Percentiles rank a stretch among this genome's conserved stretches.
phyloP scores from a whole-genome alignment of 1,140 invertebrate genomes.

The Rhyacophila brunnea region DNA sequence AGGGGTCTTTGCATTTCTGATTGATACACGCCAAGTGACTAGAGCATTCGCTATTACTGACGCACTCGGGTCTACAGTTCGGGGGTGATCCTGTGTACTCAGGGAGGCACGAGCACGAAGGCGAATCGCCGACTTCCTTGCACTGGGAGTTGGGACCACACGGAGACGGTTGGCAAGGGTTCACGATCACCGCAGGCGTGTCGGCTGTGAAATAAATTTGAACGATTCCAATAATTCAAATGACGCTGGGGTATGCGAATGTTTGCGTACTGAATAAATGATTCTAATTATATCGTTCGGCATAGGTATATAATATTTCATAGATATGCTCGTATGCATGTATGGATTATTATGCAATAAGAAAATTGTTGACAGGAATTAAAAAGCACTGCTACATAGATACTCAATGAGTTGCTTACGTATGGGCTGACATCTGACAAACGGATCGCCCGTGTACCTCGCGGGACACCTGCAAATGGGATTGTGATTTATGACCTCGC shows the following conservation, averaged over 20 bases:
- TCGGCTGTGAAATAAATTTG: no score
- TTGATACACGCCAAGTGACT: constrained; percentile 70
- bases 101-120: constrained; percentile 74
- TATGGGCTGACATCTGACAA: constrained; percentile 55
- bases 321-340: no score
- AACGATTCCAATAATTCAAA: no score
- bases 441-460: constrained; percentile 62
- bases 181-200: constrained; percentile 44
- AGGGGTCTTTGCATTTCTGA: constrained; percentile 74
- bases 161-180: constrained; percentile 74
- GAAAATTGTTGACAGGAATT: no score
- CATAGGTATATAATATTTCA: no score
- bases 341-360: no score
- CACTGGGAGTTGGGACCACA: constrained; percentile 82
- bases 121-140: constrained; percentile 66
- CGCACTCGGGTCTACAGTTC: constrained; percentile 72
- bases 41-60: constrained; percentile 70
- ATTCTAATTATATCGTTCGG: no score
- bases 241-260: no score
- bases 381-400: no score
- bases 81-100: constrained; percentile 75
- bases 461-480: constrained; percentile 62
- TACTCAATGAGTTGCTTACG: no score
- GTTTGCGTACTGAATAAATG: no score
- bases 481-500: constrained; percentile 61